Evolutionary conservation across 2,888 invertebrate genomes (phyloP), one percentile per base, ranked within the genome.

Genomic region (Patella ulyssiponensis): DNA sequence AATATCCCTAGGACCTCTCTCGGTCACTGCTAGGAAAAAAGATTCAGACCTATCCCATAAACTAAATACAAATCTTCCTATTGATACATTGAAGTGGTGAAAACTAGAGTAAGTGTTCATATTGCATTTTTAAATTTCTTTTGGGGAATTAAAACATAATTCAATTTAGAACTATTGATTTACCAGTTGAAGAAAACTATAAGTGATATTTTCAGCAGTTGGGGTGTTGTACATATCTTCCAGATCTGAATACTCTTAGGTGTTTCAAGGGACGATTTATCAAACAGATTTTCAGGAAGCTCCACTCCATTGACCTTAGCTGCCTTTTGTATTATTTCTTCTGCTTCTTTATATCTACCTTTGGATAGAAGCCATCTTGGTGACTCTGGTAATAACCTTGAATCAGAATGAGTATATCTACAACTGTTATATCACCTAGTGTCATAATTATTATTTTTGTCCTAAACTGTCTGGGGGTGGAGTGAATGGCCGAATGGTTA

Each of bases 131-230:
- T 33, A 33, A 3, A 33, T 3, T 33, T 33, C 33, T 3, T 33
- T 44, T 9, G 3, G 1, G 9, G 44, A 44, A 44, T 44, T 9
- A 44, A 44, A 44, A 7, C 9, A 44, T 9, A 44, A 9, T 44
- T 44, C 9, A 44, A 44, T 44, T 44, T 7, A 44, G 44, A 44
- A 44, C 9, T 44, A 7, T 44, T 9, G 44, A 44, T 82, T 75
- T 76, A 87, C 86, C 96, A 96, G 89, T 95, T 95, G 90, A 94
- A 95, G 70, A 79, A 80, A 58, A 86, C 76, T 58, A 84, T 82
- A 33, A 83, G 20, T 0, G 83, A 82, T 15, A 86, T 73, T 51
- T 77, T 56, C 0, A 81, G 73, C 14, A 86, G 76, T 2, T 78
- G 78, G 1, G 82, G 80, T 27, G 79, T 79, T 17, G 76, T 74